Base-by-base conservation (phyloP, 2,113 vertebrate genomes). In the Apodemus speciosus region DNA sequence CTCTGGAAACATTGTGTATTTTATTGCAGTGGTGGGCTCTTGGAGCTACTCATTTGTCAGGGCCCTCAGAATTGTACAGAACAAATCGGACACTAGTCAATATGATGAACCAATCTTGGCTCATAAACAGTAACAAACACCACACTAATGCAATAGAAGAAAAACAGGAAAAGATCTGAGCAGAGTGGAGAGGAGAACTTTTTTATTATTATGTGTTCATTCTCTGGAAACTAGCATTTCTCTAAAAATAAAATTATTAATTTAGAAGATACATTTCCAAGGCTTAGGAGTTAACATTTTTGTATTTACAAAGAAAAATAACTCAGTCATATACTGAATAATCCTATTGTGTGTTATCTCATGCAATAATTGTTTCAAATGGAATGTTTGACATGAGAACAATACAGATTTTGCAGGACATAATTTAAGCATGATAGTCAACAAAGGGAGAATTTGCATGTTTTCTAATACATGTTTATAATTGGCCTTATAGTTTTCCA, bases 211-310 rank as follows among this genome's bases (percentile, higher is more conserved):
- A 56, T 72, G 43, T 58, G 62, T 85, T 87, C 40, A 49, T 49
- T 85, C 89, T 66, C 38, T n/a, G 21, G 64, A 80, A 92, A 85
- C 25, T 69, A 49, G 85, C 84, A 40, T 20, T 90, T 93, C 56
- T 72, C 30, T 75, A 66, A 85, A 85, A 87, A 30, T 71, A 71
- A 85, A 85, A 49, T 49, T 58, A 79, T 14, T 88, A 27, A 66
- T 85, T 79, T 87, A 43, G 27, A 90, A 88, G 49, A 85, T 35
- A 58, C 2, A 89, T 10, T 56, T 81, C 79, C 16, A 94, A 76
- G 27, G 53, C 66, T 27, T 7, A 77, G n/a, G 23, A 68, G 30
- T 56, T 77, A 56, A 86, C 11, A 25, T 43, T 40, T 30, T 38
- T 21, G 27, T 68, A 25, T 56, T 85, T 68, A 56, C 5, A 56